These are phyloP conservation scores for Sebastes hubbsi DNA, from an alignment of 2,797 vertebrate genomes.

Conservation along the genomic window DNA sequence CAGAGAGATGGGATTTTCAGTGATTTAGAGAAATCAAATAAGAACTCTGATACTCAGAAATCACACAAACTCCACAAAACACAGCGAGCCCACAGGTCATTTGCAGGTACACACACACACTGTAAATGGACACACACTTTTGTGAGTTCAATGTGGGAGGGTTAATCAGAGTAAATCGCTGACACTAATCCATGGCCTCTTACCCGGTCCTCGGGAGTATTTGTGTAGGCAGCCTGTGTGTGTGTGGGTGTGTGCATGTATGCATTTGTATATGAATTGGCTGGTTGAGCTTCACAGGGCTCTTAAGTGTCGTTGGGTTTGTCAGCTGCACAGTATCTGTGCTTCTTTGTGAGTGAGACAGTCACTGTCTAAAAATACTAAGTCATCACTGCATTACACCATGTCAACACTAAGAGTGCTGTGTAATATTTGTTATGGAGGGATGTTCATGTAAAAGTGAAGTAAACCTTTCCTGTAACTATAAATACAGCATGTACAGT, in stretches of 20 bases:
- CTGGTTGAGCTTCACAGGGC: background rate
- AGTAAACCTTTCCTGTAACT: background rate
- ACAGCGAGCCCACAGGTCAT: background rate
- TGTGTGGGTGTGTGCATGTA: background rate
- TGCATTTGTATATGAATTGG: background rate
- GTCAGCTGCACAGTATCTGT: background rate
- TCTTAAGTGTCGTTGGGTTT: background rate
- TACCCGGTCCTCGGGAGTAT: constrained; percentile 3
- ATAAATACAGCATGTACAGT: background rate
- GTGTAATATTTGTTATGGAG: background rate
- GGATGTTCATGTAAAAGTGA: background rate
- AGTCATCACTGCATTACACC: constrained; percentile 13
- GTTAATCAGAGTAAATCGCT: constrained; percentile 62
- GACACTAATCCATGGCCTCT: constrained; percentile 55
- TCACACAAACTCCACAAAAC: background rate
- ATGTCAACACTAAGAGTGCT: background rate
- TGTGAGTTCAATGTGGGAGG: constrained; percentile 33
- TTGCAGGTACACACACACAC: background rate
- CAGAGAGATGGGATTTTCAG: background rate
- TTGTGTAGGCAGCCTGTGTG: constrained; percentile 33
- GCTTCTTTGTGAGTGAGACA: background rate
- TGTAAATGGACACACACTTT: background rate
- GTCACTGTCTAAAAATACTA: background rate
- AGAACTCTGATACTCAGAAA: background rate
- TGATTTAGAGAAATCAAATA: background rate